Conservation (phyloP, 2,113 vertebrate species). For the Thomomys bottae region DNA sequence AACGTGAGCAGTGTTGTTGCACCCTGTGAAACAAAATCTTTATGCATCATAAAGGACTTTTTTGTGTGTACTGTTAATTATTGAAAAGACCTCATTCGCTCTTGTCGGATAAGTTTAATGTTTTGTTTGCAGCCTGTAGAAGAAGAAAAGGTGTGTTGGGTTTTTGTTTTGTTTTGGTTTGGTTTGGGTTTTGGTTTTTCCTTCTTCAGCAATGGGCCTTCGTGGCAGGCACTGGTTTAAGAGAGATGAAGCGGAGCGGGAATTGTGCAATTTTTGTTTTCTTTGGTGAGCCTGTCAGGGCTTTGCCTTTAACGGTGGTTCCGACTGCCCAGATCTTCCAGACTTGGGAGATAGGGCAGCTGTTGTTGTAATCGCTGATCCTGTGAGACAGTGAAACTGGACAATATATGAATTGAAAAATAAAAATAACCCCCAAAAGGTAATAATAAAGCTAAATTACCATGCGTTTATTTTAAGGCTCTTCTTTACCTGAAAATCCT, state of each 20-base stretch:
- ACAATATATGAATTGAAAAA: conserved; percentile 88
- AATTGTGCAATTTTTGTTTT: conserved; percentile 87
- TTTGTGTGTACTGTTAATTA: conserved; percentile 89
- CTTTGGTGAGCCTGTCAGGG: conserved; percentile 81
- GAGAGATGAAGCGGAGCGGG: conserved; percentile 73
- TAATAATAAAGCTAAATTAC: background rate
- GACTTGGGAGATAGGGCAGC: conserved; percentile 84
- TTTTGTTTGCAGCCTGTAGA: conserved; percentile 86
- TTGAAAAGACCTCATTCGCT: conserved; percentile 86
- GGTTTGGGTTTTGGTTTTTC: no score
- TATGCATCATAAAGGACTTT: conserved; percentile 90
- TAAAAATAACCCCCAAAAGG: no score
- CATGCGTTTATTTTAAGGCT: background rate
- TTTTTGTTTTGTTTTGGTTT: no score
- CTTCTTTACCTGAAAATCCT: background rate
- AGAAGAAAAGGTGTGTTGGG: conserved; percentile 75
- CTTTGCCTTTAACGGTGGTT: conserved; percentile 81
- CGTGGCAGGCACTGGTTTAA: conserved; percentile 79
- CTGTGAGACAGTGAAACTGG: conserved; percentile 92
- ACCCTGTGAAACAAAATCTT: conserved; percentile 91
- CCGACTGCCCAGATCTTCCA: conserved; percentile 81
- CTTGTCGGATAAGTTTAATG: conserved; percentile 88
- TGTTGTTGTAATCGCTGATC: conserved; percentile 83
- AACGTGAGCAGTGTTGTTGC: conserved; percentile 90
- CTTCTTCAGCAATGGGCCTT: conserved; percentile 79